Evolutionary conservation across 2,888 invertebrate genomes (phyloP), one percentile per base, ranked within the genome.

Genomic region (Microdon myrmicae): DNA sequence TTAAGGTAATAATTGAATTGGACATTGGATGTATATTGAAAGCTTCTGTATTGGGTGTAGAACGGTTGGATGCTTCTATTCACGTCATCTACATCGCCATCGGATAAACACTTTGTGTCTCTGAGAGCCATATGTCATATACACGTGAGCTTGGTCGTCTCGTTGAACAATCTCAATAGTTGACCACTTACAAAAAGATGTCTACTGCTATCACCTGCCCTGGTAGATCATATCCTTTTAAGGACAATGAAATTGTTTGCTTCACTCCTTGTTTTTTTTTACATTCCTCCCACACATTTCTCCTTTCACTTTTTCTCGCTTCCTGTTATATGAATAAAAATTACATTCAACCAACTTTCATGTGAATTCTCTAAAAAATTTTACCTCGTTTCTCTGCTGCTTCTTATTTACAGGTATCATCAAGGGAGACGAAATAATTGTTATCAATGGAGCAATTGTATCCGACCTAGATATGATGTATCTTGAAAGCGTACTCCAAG

Each of bases 381-480:
- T 32, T 23, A 45, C 7, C 31, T 38, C 14, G 22, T n/a, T 59
- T 59, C 34, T 72, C 75, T 10, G 8, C 44, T 32, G 8, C n/a
- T 22, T 43, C 31, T 51, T 47, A 54, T 58, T 32, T 81, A 71
- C 83, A 96, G 96, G 96, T 77, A 90, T 97, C 79, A 94, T 95
- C 81, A 93, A 95, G 83, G 92, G 96, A 74, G 97, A 97, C 82
- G 97, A 97, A 85, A 96, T 97, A 81, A 94, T 97, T 90, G 95
- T 97, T 81, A 96, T 97, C 83, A 97, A 97, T 84, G 94, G 96
- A 70, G 95, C 96, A 73, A 94, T 96, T 80, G 96, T 97, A 71
- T 94, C 94, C 75, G 96, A 97, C 84, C 86, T 97, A 83, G 97
- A 97, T 86, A 97, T 97, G 96, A 96, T 97, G 92, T 96, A 95